Base-by-base conservation (phyloP, 1,140 invertebrate genomes). In the Sitobion miscanthi region DNA sequence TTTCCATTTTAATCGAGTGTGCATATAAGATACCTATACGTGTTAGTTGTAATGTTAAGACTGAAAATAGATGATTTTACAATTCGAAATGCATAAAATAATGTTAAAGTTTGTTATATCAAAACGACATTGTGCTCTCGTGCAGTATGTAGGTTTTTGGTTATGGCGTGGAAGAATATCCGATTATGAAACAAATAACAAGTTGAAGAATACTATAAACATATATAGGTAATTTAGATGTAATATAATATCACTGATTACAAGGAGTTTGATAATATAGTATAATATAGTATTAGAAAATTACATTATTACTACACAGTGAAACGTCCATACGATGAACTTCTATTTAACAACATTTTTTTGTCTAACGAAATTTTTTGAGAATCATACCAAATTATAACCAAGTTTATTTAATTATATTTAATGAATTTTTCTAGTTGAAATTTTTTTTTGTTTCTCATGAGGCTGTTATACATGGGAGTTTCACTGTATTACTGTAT, bases 41-140 rank as follows among this genome's bases (percentile, higher is more conserved):
- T 21, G 20, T 69, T 30, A 30, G n/a, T 30, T 14, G n/a, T n/a
- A 0, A 5, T 6, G 62, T n/a, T n/a, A n/a, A 77, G n/a, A 77
- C 62, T 77, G 30, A 17, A n/a, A 77, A 77, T 77, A 77, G 62
- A 77, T n/a, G 17, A 77, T 77, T 20, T 77, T 20, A 17, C 5
- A 77, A n/a, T 20, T n/a, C n/a, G 14, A n/a, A n/a, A n/a, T 77
- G 14, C 62, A 77, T n/a, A 35, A 77, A 42, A 42, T 42, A 42
- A 77, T 77, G 62, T 77, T n/a, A 35, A 77, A 77, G 30, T 77
- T 77, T 77, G n/a, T n/a, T 77, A n/a, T 77, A 77, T 77, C n/a
- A n/a, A n/a, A 20, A n/a, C 62, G 0, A 77, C 6, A 30, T n/a
- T 1, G 14, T 77, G 62, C n/a, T n/a, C 14, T 77, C n/a, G 30